A percentile compares a stretch with the other conserved stretches of the same genome.
These are phyloP conservation scores for Polydrusus cervinus DNA, from an alignment of 2,888 invertebrate species.

Conservation along the genomic window DNA sequence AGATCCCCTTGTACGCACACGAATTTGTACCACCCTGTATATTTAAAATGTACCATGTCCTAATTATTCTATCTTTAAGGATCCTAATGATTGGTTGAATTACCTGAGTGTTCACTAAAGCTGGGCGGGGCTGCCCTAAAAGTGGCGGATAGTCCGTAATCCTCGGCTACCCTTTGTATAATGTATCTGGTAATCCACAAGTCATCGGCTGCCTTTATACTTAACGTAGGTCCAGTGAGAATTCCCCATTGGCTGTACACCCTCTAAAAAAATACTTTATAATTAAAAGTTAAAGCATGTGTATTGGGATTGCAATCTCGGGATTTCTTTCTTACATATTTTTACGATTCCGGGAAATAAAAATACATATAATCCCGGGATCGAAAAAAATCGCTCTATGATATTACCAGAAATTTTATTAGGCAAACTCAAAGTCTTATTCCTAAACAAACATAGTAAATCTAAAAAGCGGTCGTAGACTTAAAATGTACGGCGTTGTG, in stretches of 20 bases:
- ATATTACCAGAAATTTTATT: too few relatives aligned
- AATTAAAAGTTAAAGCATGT: not conserved
- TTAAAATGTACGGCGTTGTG: too few relatives aligned
- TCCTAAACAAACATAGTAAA: too few relatives aligned
- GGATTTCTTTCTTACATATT: too few relatives aligned
- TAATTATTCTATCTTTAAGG: not conserved
- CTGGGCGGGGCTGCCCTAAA: conserved; percentile 74
- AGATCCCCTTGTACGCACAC: too few relatives aligned
- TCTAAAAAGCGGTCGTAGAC: too few relatives aligned
- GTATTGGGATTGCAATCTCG: too few relatives aligned
- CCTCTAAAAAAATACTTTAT: conserved; percentile 33
- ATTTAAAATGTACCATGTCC: not conserved
- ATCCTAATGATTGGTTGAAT: not conserved
- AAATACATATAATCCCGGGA: too few relatives aligned
- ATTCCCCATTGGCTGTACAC: conserved; percentile 84
- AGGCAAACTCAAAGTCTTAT: too few relatives aligned
- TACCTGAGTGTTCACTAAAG: conserved; percentile 62
- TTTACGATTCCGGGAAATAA: too few relatives aligned
- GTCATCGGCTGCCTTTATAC: conserved; percentile 77
- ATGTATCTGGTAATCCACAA: conserved; percentile 77
- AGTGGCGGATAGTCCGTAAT: conserved; percentile 75
- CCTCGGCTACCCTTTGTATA: conserved; percentile 76
- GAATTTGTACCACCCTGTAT: too few relatives aligned
- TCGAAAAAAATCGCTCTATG: too few relatives aligned
- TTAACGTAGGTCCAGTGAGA: conserved; percentile 78